phyloP scores from a whole-genome alignment of 2,797 vertebrate genomes.

The Vultur gryphus region DNA sequence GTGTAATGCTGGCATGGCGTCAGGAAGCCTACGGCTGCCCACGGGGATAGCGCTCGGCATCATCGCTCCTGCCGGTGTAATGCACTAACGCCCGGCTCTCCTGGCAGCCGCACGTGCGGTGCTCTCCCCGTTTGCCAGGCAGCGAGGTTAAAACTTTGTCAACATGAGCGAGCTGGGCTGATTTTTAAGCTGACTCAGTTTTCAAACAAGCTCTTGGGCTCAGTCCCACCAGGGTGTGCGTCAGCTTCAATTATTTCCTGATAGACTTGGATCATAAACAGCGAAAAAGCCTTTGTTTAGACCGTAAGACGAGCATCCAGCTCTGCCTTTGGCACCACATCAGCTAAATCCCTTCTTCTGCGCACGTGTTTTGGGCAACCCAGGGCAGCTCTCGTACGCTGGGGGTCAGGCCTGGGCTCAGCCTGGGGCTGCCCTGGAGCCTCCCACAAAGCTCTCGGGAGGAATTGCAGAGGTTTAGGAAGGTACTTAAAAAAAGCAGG shows the following conservation, averaged over 20 bases:
- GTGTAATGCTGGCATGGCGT: accelerated
- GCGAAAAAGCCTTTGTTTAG: background rate
- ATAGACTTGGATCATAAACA: background rate
- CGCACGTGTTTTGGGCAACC: accelerated
- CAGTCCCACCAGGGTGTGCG: background rate
- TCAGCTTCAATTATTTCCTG: conserved; percentile 27
- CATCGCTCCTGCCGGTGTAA: background rate
- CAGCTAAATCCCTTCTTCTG: background rate
- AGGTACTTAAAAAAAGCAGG: background rate
- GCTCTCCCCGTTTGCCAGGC: background rate
- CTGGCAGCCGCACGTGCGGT: accelerated
- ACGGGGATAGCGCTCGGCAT: accelerated
- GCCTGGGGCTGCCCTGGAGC: background rate
- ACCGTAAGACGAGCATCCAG: background rate
- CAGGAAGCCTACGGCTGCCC: background rate
- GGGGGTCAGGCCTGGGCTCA: background rate
- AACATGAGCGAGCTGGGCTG: background rate
- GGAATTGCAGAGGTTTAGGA: background rate
- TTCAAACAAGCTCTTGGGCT: conserved; percentile 1
- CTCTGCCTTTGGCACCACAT: background rate
- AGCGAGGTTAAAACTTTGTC: background rate
- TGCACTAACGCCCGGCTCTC: accelerated
- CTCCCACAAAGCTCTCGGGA: background rate
- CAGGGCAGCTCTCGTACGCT: accelerated
- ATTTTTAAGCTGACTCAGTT: background rate